These are phyloP conservation scores for Apodemia duryi DNA, from an alignment of 2,888 invertebrate species.

Conservation along the genomic window DNA sequence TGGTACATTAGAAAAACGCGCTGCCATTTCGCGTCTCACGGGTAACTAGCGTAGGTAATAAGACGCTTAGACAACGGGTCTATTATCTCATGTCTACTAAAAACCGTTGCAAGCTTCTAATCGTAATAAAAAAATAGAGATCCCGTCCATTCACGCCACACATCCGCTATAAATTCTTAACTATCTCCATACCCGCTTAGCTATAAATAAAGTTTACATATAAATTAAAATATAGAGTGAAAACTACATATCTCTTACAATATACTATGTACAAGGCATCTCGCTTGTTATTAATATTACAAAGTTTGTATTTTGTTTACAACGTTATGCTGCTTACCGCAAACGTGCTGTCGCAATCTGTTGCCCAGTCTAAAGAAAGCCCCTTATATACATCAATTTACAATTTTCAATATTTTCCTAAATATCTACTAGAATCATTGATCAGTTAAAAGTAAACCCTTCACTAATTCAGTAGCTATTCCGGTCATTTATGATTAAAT, in stretches of 20 bases:
- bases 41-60: constrained; percentile 59
- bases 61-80: constrained; percentile 24
- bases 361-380: constrained; percentile 5
- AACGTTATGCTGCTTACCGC: constrained; percentile 25
- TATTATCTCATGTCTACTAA: constrained; percentile 4
- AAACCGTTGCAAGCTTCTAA: constrained; percentile 73
- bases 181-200: constrained; percentile 62
- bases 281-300: constrained; percentile 48
- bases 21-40: constrained; percentile 23
- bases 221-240: constrained; percentile 75
- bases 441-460: background rate
- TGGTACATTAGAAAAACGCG: constrained; percentile 17
- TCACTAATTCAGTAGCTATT: background rate
- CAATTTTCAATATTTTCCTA: background rate
- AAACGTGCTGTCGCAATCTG: constrained; percentile 12
- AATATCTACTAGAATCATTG: background rate
- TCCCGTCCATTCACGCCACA: constrained; percentile 44
- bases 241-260: constrained; percentile 72
- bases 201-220: constrained; percentile 73
- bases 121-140: constrained; percentile 39
- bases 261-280: constrained; percentile 75
- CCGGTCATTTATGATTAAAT: too few species aligned
- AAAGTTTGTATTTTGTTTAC: constrained; percentile 41
- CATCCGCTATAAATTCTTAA: constrained; percentile 41
- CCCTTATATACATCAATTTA: background rate